Conservation (phyloP, 2,797 vertebrate species). For the Myotis vivesi region DNA sequence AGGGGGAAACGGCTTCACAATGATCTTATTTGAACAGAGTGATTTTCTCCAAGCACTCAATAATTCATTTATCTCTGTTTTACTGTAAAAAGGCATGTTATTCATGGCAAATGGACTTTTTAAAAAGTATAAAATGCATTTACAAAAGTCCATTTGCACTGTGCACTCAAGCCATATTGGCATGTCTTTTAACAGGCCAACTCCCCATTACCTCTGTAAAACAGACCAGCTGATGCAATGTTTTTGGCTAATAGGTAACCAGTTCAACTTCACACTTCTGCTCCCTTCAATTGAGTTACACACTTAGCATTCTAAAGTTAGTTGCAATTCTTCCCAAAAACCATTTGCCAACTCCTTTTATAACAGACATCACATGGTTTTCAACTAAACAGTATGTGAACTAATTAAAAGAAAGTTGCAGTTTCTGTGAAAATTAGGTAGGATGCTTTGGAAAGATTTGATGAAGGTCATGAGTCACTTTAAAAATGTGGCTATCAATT, state of each 20-base stretch:
- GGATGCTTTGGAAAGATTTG: conserved; percentile 51
- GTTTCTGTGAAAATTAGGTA: conserved; percentile 49
- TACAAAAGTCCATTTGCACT: conserved; percentile 7
- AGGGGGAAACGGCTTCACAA: background rate
- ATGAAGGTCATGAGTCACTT: conserved; percentile 59
- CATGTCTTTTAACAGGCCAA: conserved; percentile 20
- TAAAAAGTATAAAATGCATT: conserved; percentile 53
- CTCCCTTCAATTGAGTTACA: conserved; percentile 20
- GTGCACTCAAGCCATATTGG: background rate
- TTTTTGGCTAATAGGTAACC: background rate
- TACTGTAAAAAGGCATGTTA: conserved; percentile 27
- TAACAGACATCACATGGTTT: conserved; percentile 44
- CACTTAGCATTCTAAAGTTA: conserved; percentile 13
- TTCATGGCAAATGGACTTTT: conserved; percentile 49
- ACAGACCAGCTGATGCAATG: background rate
- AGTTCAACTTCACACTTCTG: background rate
- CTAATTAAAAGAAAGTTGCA: conserved; percentile 54
- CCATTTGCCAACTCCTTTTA: background rate
- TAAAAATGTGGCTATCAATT: conserved; percentile 50
- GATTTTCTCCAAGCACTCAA: conserved; percentile 47
- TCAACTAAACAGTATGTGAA: conserved; percentile 54
- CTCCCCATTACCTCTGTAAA: conserved; percentile 22
- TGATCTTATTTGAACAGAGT: conserved; percentile 1
- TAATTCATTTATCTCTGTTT: conserved; percentile 37
- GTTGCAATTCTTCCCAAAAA: conserved; percentile 48